A percentile compares a stretch with the other conserved stretches of the same genome.
Conservation (phyloP, 2,888 invertebrate species). For the Pseudococcus jackbeardsleyi region DNA sequence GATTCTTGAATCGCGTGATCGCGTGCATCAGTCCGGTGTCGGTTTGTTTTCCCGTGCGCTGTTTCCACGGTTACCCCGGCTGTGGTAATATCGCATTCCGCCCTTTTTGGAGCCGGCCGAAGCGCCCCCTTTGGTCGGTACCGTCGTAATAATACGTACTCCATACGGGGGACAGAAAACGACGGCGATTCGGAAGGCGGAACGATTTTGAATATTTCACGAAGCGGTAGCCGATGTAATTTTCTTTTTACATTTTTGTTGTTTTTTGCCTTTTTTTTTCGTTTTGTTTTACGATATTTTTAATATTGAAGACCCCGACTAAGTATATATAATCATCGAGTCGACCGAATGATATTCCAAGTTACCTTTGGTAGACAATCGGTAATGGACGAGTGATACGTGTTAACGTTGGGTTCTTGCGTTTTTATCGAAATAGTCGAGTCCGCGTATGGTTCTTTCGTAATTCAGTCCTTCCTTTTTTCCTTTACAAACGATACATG, state of each 20-base stretch:
- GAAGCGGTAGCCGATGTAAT: constrained; percentile 55
- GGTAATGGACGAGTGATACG: constrained; percentile 4
- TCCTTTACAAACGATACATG: no score
- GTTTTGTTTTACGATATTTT: constrained; percentile 51
- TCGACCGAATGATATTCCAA: constrained; percentile 22
- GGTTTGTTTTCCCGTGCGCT: constrained; percentile 62
- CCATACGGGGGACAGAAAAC: constrained; percentile 55
- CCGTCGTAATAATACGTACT: constrained; percentile 18
- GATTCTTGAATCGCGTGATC: constrained; percentile 64
- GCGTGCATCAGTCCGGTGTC: constrained; percentile 41
- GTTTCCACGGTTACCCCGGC: constrained; percentile 62
- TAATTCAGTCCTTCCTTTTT: background rate
- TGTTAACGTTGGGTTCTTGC: background rate
- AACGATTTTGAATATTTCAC: constrained; percentile 64
- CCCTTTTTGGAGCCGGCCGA: constrained; percentile 51
- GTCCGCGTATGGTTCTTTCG: background rate
- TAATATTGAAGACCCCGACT: constrained; percentile 43
- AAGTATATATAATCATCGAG: constrained; percentile 24
- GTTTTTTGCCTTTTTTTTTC: constrained; percentile 37
- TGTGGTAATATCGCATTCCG: constrained; percentile 57
- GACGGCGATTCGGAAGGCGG: constrained; percentile 57
- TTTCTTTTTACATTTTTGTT: constrained; percentile 36
- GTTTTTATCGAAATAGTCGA: background rate
- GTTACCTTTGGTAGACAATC: constrained; percentile 33
- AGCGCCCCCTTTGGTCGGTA: constrained; percentile 53